Evolutionary conservation across 2,888 invertebrate genomes (phyloP).

Genomic region (Crocallis elinguaria): DNA sequence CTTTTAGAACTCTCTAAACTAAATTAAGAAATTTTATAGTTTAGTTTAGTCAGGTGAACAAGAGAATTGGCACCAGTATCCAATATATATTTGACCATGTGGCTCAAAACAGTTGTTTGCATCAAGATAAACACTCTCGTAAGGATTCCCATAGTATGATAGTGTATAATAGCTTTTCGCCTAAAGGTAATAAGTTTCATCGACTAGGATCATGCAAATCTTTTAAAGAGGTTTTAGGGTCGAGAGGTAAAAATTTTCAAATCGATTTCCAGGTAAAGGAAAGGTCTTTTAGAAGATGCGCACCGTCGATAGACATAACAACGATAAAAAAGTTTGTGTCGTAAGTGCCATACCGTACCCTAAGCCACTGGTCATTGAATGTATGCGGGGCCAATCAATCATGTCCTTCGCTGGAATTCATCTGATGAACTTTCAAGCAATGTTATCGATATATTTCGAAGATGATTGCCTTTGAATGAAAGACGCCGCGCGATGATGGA

Average conservation of each 20-base stretch:
- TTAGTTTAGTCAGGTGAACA: too few relatives aligned
- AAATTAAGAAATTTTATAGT: too few relatives aligned
- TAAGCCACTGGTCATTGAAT: background rate
- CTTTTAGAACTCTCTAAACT: too few relatives aligned
- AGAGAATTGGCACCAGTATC: too few relatives aligned
- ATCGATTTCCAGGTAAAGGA: background rate
- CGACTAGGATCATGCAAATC: background rate
- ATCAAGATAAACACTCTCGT: too few relatives aligned
- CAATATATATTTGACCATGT: too few relatives aligned
- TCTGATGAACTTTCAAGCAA: slow-evolving; percentile 12
- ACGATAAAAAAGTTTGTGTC: background rate
- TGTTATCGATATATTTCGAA: slow-evolving; percentile 15
- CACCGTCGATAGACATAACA: background rate
- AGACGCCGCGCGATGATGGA: slow-evolving; percentile 22
- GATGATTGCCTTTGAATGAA: slow-evolving; percentile 25
- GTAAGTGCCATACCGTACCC: background rate
- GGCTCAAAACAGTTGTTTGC: too few relatives aligned
- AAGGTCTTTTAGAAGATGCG: background rate
- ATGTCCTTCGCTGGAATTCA: slow-evolving; percentile 7
- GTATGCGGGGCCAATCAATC: slow-evolving; percentile 10
- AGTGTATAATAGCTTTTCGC: background rate
- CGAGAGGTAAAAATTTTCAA: background rate
- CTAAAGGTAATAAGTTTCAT: background rate
- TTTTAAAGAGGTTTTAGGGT: slow-evolving; percentile 2
- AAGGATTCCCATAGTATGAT: too few relatives aligned